Base-by-base conservation (phyloP, 2,888 invertebrate species). In the Dasysyrphus albostriatus region DNA sequence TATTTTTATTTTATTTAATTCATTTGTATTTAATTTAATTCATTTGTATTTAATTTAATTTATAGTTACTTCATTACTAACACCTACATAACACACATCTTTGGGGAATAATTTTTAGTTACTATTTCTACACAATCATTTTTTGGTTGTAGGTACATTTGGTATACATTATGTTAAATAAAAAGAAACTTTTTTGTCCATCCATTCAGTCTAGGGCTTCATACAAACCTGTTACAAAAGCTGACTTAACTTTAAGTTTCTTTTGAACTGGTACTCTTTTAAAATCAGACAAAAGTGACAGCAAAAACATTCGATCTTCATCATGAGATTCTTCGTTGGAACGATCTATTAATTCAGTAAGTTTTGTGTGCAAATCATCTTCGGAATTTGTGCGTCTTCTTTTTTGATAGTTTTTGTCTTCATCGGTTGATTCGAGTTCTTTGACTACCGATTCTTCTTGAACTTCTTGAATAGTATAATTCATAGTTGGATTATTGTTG, bases 221-320 rank as follows among this genome's bases (percentile, higher is more conserved):
- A 10, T 82, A 88, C 32, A 89, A 74, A 9, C 89, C 88, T 19
- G 82, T 88, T 14, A 88, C 89, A 51, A 89, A 88, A 51, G 88
- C 88, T 10, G 89, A 88, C 72, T 89, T 89, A 2, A 89, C 88
- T 24, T 67, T 67, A 47, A 89, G 88, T 59, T 89, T 89, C 77
- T 89, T 89, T 1, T 88, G 54, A 3, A 88, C 51, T 7, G 89
- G 88, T 7, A 89, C 89, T 24, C 88, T 79, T 24, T 88, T 89
- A 29, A 89, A 88, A 19, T 89, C 89, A 1, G 89, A 88, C 42
- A 89, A 88, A 37, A 89, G 80, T 6, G 89, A 89, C 32, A 89
- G 51, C 37, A 89, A 56, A 83, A 89, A 89, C 89, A 89, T 89
- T 14, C 89, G 88, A 83, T 89, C 89, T 63, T 89, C 89, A 56